Evolutionary conservation across 2,797 vertebrate genomes (phyloP).

Genomic region (Synanceia verrucosa): DNA sequence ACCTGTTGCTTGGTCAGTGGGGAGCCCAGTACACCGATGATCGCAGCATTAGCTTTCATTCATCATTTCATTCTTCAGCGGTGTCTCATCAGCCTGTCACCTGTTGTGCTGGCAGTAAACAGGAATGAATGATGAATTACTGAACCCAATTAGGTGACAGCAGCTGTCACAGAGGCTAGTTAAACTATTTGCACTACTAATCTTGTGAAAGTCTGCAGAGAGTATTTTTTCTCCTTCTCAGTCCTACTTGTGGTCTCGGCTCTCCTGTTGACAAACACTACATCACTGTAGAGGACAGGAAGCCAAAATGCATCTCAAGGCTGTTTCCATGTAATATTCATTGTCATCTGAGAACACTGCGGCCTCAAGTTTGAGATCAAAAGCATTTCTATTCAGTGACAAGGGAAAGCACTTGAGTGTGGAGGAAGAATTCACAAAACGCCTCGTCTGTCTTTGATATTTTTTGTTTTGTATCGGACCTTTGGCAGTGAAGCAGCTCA

Average conservation of each 20-base stretch:
- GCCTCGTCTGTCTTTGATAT: conserved; percentile 73
- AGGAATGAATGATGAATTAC: conserved; percentile 67
- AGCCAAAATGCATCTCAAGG: conserved; percentile 66
- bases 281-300: conserved; percentile 57
- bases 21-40: conserved; percentile 19
- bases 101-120: conserved; percentile 64
- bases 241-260: conserved; percentile 22
- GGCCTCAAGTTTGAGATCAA: conserved; percentile 81
- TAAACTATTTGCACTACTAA: conserved; percentile 56
- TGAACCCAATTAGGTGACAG: conserved; percentile 68
- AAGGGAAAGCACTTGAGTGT: conserved; percentile 73
- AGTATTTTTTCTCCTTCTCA: background rate
- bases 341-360: conserved; percentile 75
- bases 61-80: conserved; percentile 61
- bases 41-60: conserved; percentile 56
- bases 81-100: conserved; percentile 62
- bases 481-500: conserved; percentile 48
- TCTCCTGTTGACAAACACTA: conserved; percentile 62
- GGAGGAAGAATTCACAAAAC: conserved; percentile 70
- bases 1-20: conserved; percentile 27
- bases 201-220: conserved; percentile 37
- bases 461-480: conserved; percentile 60
- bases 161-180: conserved; percentile 63
- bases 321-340: conserved; percentile 82
- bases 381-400: conserved; percentile 77